A percentile compares a stretch with the other conserved stretches of the same genome.
These are phyloP conservation scores for Andrena hattorfiana DNA, from an alignment of 2,888 invertebrate genomes.

Conservation along the genomic window DNA sequence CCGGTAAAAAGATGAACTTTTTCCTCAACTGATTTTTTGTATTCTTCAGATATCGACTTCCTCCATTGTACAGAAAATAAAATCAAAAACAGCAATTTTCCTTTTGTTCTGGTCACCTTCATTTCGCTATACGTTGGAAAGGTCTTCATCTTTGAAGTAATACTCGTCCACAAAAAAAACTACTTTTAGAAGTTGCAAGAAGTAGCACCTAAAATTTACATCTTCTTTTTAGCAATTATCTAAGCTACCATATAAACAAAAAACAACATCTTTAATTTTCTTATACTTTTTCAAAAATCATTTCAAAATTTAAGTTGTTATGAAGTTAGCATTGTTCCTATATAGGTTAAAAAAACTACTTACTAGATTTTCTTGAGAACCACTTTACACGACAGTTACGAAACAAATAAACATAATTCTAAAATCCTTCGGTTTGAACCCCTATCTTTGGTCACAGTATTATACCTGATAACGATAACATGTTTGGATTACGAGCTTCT, in stretches of 20 bases:
- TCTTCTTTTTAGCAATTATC: background rate
- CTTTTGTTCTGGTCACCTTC: background rate
- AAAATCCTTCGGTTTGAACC: background rate
- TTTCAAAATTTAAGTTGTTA: too few species aligned
- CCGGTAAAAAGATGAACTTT: too few species aligned
- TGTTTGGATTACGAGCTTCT: background rate
- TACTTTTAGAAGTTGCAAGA: background rate
- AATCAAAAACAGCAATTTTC: background rate
- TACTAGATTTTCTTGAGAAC: background rate
- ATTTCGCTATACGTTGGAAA: background rate
- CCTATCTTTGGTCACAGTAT: background rate
- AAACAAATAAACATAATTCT: background rate
- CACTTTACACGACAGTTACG: background rate
- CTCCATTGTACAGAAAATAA: background rate
- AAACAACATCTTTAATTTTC: background rate
- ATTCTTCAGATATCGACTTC: background rate
- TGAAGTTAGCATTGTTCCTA: background rate
- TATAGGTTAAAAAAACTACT: background rate
- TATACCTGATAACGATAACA: background rate
- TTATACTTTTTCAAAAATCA: background rate
- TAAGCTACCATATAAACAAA: background rate
- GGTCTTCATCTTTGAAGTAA: constrained; percentile 4
- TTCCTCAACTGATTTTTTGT: background rate
- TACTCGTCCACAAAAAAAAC: constrained; percentile 9
- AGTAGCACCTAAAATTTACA: background rate